Percentiles rank a stretch among this genome's conserved stretches.
phyloP scores from a whole-genome alignment of 2,888 invertebrate genomes.

The Coenonympha glycerion region DNA sequence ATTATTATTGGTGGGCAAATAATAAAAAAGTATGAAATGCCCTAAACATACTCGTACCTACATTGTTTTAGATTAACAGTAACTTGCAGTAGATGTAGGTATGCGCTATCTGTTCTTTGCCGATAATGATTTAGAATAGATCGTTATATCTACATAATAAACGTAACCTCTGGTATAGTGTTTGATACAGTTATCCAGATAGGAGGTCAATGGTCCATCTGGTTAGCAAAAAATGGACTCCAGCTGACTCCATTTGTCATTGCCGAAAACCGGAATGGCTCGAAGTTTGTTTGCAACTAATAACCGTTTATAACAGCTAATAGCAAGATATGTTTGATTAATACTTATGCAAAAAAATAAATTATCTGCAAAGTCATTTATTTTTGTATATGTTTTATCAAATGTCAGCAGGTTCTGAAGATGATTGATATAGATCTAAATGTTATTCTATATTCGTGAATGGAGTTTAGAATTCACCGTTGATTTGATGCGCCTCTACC shows the following conservation, averaged over 20 bases:
- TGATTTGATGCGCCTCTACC: too few relatives aligned
- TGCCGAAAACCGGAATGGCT: slow-evolving; percentile 15
- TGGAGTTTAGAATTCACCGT: not conserved
- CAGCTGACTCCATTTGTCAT: slow-evolving; percentile 26
- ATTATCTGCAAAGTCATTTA: not conserved
- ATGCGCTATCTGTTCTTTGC: not conserved
- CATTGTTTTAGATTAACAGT: too few relatives aligned
- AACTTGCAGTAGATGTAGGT: too few relatives aligned
- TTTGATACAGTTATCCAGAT: slow-evolving; percentile 37
- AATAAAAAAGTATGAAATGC: too few relatives aligned
- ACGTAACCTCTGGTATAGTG: slow-evolving; percentile 29
- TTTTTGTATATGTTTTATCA: not conserved
- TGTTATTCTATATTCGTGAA: not conserved
- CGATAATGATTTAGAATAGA: slow-evolving; percentile 8
- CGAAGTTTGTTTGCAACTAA: slow-evolving; percentile 8
- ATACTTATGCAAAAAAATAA: slow-evolving; percentile 1
- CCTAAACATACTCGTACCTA: too few relatives aligned
- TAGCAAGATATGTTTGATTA: slow-evolving; percentile 8
- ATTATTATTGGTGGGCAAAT: too few relatives aligned
- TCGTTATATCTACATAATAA: slow-evolving; percentile 11
- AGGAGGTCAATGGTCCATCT: slow-evolving; percentile 35
- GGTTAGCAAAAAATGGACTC: slow-evolving; percentile 30
- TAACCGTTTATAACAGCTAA: slow-evolving; percentile 21
- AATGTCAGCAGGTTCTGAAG: not conserved
- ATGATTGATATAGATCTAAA: not conserved